Percentiles rank a stretch among this genome's conserved stretches.
Evolutionary conservation across 1,140 invertebrate species (phyloP).

Genomic region (Lamellibrachia luymesi): DNA sequence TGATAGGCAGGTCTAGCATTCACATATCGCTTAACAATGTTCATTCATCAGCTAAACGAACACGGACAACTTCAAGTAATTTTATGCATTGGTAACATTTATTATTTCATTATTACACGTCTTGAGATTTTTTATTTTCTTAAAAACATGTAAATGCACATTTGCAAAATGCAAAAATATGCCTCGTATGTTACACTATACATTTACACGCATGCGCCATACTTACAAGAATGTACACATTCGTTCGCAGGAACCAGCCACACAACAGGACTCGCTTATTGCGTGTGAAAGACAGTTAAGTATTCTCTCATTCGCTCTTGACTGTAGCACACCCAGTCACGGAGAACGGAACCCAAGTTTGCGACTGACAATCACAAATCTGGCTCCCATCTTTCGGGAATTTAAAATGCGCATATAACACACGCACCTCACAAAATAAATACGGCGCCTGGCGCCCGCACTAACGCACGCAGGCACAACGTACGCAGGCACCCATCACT

Average conservation of each 20-base stretch:
- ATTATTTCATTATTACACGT: slow-evolving; percentile 6
- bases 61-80: neutral
- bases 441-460: slow-evolving; percentile 1
- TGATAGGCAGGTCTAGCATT: neutral
- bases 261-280: slow-evolving; percentile 4
- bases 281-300: slow-evolving; percentile 4
- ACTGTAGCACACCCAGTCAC: slow-evolving; percentile 1
- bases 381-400: slow-evolving; percentile 3
- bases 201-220: neutral
- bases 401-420: slow-evolving; percentile 1
- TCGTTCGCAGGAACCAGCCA: neutral
- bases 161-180: neutral
- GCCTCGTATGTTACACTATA: slow-evolving; percentile 4
- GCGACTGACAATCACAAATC: neutral
- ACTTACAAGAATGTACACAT: slow-evolving; percentile 2
- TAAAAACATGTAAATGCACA: slow-evolving; percentile 5
- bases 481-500: neutral
- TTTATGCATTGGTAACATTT: slow-evolving; percentile 1
- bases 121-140: slow-evolving; percentile 1
- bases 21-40: neutral
- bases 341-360: neutral
- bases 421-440: neutral
- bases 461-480: neutral
- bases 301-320: slow-evolving; percentile 4
- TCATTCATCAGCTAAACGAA: neutral